Evolutionary conservation across 2,113 vertebrate species (phyloP), one percentile per base, ranked within the genome.

Genomic region (Cavia porcellus): DNA sequence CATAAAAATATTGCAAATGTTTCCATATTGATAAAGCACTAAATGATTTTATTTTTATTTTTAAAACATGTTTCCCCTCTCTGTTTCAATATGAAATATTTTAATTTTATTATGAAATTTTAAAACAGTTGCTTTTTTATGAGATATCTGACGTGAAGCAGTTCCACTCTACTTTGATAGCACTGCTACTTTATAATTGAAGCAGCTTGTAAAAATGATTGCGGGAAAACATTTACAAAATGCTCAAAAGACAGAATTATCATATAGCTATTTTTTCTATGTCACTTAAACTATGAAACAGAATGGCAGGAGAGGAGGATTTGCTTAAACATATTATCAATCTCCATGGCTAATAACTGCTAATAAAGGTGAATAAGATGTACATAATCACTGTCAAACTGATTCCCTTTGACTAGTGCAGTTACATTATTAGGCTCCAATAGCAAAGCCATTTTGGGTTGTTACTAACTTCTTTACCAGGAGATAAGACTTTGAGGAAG

Each of bases 381-480:
- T 61, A 15, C 20, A 90, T 82, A 98, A 92, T 89, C 89, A 75
- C 82, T 80, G 66, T 93, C 93, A 97, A 96, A 97, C 70, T 80
- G 81, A 98, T 47, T 42, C 83, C 61, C 94, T 94, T 97, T 86
- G 88, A 77, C 79, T 59, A 32, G 5, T 96, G 90, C 74, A n/a
- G 82, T 96, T 93, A 32, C 25, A 75, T 84, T 70, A 35, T 20
- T 7, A 97, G 79, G 89, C 77, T 70, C 52, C 74, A 77, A 52
- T 1, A 66, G 59, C 30, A 92, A 90, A 80, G 38, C 38, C 6
- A 0, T 70, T 82, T 64, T 38, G 57, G 45, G 45, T 89, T 94
- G 92, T 97, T 98, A 98, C 97, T 98, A 98, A 98, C 96, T 98
- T 98, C 96, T 98, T 98, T 97, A 98, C 98, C 88, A 32, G 96